These are phyloP conservation scores for Zosterops japonicus DNA, from an alignment of 2,113 vertebrate species.

Conservation along the genomic window DNA sequence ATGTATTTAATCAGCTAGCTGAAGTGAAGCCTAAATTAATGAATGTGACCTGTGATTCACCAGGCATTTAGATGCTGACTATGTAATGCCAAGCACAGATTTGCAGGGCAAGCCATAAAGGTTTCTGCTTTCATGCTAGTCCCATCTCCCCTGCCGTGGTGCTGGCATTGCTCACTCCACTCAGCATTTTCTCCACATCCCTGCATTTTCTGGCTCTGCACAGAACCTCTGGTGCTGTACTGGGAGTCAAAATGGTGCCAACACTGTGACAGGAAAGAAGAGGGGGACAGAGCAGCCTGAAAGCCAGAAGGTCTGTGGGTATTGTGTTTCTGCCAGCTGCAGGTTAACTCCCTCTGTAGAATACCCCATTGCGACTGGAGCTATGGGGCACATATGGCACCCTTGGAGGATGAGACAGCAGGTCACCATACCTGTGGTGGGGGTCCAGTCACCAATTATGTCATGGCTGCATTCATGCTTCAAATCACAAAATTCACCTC, in stretches of 20 bases:
- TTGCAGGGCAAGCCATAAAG: background rate
- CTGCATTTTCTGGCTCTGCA: background rate
- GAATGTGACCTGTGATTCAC: conserved; percentile 41
- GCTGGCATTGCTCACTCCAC: background rate
- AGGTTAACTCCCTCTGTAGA: background rate
- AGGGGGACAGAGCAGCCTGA: background rate
- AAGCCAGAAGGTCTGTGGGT: background rate
- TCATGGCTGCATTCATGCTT: background rate
- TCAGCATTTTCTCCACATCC: background rate
- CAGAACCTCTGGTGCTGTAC: background rate
- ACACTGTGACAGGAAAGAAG: background rate
- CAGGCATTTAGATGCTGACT: conserved; percentile 4
- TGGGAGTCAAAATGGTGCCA: background rate
- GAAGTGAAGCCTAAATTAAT: conserved; percentile 52
- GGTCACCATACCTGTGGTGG: background rate
- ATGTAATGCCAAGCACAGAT: conserved; percentile 5
- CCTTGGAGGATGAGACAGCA: fast-evolving
- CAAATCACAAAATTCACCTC: background rate
- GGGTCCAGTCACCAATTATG: background rate
- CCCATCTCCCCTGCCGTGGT: background rate
- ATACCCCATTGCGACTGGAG: background rate
- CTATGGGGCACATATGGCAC: background rate
- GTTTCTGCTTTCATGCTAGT: conserved; percentile 8
- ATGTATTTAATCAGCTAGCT: conserved; percentile 53
- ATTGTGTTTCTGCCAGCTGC: background rate